Base-by-base conservation (phyloP, 2,113 vertebrate genomes). In the Numida meleagris region DNA sequence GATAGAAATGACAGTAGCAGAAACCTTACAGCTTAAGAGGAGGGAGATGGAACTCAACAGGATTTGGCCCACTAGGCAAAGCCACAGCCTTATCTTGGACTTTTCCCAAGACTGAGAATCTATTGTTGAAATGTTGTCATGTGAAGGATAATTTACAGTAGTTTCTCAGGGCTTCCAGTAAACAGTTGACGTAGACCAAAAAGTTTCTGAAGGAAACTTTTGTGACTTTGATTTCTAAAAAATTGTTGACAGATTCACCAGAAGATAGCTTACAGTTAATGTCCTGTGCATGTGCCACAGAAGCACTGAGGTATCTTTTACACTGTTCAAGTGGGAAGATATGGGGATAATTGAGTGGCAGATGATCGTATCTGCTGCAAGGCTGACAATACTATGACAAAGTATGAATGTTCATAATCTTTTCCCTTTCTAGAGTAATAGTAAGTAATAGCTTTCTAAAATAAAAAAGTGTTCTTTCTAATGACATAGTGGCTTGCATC, bases 191-290 rank as follows among this genome's bases (percentile, higher is more conserved):
- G n/a, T 27, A 77, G 25, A 50, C 10, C 27, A 82, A 13, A 27
- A 10, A 38, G 17, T 58, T 84, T 58, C 43, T 62, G 53, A 31
- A 84, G 17, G 7, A 36, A 33, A 3, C 5, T 70, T 58, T 82
- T 88, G 70, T 89, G 66, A 29, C 21, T 4, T 20, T 48, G 7
- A n/a, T 80, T 6, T 6, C 34, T 38, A 5, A 17, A 42, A 65
- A 86, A 33, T 5, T 71, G 24, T 31, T 82, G 14, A 77, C 42
- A 80, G 51, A 9, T 62, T 89, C 43, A 24, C 45, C 24, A 75
- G 18, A 84, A 45, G 3, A 5, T 3, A 43, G 20, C 7, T 24
- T 48, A 23, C 0, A 0, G 9, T 77, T 86, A 33, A 40, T 80
- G 71, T 67, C 23, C 18, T 46, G 14, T 72, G 3, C 50, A 4